Evolutionary conservation across 2,797 vertebrate genomes (phyloP).

Genomic region (Scarus forsteni): DNA sequence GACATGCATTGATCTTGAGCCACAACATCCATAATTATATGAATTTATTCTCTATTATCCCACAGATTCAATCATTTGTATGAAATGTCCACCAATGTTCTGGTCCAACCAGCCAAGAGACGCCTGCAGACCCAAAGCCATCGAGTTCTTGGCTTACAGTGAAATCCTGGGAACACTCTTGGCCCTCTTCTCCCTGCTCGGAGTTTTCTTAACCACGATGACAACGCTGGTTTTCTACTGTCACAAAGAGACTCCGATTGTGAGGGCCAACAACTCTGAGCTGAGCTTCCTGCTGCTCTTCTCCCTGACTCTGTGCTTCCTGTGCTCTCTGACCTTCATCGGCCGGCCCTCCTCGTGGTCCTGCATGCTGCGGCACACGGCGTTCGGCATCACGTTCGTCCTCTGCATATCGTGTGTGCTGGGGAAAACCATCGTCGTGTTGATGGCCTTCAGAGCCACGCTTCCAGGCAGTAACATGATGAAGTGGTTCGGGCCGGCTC

Average conservation of each 20-base stretch:
- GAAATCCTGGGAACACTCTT: slow-evolving; percentile 78
- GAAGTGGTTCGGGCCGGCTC: slow-evolving; percentile 83
- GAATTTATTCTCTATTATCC: not conserved
- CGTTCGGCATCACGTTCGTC: slow-evolving; percentile 82
- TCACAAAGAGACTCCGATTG: slow-evolving; percentile 81
- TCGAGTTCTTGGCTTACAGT: slow-evolving; percentile 78
- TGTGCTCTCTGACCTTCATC: slow-evolving; percentile 83
- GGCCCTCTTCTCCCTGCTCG: slow-evolving; percentile 72
- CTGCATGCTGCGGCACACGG: slow-evolving; percentile 84
- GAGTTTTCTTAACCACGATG: slow-evolving; percentile 72
- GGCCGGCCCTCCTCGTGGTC: slow-evolving; percentile 82
- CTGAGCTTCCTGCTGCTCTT: slow-evolving; percentile 84
- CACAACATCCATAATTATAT: too few species aligned
- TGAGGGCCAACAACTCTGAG: slow-evolving; percentile 82
- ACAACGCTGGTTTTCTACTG: slow-evolving; percentile 71
- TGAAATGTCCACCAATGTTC: slow-evolving; percentile 73
- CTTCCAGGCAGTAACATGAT: slow-evolving; percentile 80
- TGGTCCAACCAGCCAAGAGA: slow-evolving; percentile 79
- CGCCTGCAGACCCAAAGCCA: slow-evolving; percentile 72
- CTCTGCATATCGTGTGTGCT: slow-evolving; percentile 84
- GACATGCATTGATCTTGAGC: too few species aligned
- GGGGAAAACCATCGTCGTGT: slow-evolving; percentile 83
- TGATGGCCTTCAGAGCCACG: slow-evolving; percentile 82
- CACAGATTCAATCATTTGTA: slow-evolving; percentile 77
- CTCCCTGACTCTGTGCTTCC: slow-evolving; percentile 81